Evolutionary conservation across 2,113 vertebrate species (phyloP).

Genomic region (Nicator chloris): DNA sequence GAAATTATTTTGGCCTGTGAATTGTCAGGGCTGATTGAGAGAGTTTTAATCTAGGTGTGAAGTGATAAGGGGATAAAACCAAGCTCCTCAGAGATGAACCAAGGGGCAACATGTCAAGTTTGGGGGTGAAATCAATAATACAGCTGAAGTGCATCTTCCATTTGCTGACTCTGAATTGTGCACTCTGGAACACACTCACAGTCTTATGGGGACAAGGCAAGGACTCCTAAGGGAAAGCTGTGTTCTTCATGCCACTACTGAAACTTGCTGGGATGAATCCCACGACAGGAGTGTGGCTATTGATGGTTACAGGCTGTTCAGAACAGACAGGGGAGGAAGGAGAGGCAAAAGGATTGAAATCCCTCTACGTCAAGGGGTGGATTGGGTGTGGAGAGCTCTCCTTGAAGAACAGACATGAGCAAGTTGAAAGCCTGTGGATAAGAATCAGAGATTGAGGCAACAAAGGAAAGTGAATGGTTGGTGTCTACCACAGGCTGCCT

Average conservation of each 20-base stretch:
- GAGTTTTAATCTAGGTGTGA: background rate
- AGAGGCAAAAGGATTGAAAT: background rate
- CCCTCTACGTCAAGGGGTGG: background rate
- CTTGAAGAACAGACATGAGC: background rate
- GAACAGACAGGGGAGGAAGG: background rate
- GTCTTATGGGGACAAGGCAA: background rate
- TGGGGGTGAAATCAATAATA: background rate
- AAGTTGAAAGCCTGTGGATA: background rate
- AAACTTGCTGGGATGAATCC: background rate
- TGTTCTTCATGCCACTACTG: background rate
- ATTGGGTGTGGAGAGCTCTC: background rate
- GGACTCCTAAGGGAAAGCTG: background rate
- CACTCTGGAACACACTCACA: background rate
- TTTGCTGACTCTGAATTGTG: background rate
- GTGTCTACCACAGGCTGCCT: background rate
- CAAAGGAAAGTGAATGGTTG: background rate
- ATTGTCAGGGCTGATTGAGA: background rate
- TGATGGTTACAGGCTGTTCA: background rate
- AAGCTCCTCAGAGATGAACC: background rate
- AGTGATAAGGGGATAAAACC: background rate
- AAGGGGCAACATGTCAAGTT: background rate
- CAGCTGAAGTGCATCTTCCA: background rate
- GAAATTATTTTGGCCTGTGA: background rate
- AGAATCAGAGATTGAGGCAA: background rate
- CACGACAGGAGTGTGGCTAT: background rate